Conservation (phyloP, 2,888 invertebrate species). For the Dasysyrphus albostriatus region DNA sequence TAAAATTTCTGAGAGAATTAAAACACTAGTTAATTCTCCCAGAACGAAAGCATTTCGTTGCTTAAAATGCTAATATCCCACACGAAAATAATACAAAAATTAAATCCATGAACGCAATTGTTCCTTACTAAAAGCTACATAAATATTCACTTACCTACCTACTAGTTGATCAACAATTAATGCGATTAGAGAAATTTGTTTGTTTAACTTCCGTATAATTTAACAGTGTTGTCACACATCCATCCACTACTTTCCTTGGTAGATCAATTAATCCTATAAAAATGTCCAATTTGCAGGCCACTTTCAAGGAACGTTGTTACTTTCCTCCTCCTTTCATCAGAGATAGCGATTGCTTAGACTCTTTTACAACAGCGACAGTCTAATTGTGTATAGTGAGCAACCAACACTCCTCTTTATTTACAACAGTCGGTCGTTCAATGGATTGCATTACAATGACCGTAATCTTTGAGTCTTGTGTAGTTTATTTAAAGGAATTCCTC, state of each 20-base stretch:
- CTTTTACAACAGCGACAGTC: slow-evolving; percentile 22
- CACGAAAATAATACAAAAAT: no score
- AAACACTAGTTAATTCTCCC: no score
- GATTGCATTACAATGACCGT: slow-evolving; percentile 48
- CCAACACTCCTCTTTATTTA: slow-evolving; percentile 16
- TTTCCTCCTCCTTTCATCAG: slow-evolving; percentile 45
- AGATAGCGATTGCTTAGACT: slow-evolving; percentile 24
- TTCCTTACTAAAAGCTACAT: no score
- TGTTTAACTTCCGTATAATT: background rate
- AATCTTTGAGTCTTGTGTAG: slow-evolving; percentile 33
- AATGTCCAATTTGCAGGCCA: slow-evolving; percentile 57
- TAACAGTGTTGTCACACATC: slow-evolving; percentile 18
- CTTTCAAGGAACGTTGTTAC: slow-evolving; percentile 32
- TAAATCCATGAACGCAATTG: no score
- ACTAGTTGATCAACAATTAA: no score
- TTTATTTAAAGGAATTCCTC: slow-evolving; percentile 38
- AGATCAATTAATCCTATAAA: slow-evolving; percentile 61
- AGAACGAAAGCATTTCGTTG: no score
- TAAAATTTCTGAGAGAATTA: no score
- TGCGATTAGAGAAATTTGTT: background rate
- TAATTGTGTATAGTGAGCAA: slow-evolving; percentile 54
- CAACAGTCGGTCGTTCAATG: background rate
- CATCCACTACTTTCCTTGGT: slow-evolving; percentile 21
- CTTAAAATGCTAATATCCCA: no score
- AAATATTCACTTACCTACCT: no score